Conservation (phyloP, 2,888 invertebrate genomes). For the Luperina nickerlii region DNA sequence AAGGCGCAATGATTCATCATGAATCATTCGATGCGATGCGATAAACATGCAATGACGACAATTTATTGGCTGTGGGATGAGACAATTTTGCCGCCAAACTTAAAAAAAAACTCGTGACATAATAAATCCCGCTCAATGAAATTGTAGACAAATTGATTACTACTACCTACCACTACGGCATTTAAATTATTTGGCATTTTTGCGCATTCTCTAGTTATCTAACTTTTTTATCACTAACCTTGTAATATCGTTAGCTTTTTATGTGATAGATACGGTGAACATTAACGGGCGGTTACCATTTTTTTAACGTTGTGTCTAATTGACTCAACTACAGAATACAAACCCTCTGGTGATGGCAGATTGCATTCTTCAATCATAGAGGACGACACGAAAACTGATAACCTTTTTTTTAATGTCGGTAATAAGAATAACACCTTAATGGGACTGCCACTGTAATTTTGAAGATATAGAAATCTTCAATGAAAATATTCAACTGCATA, state of each 20-base stretch:
- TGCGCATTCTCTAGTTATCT: background rate
- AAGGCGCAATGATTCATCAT: slow-evolving; percentile 25
- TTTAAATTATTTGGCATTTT: slow-evolving; percentile 2
- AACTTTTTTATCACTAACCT: background rate
- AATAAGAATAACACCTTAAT: background rate
- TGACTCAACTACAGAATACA: background rate
- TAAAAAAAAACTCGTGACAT: background rate
- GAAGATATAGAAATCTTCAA: no score
- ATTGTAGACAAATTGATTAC: background rate
- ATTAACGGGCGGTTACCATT: background rate
- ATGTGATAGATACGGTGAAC: background rate
- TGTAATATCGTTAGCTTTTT: background rate
- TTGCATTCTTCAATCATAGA: background rate
- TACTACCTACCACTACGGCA: background rate
- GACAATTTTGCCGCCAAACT: background rate
- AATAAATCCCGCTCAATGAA: background rate
- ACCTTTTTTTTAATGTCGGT: no score
- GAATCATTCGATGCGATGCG: slow-evolving; percentile 2
- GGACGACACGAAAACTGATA: background rate
- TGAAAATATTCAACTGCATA: background rate
- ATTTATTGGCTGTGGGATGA: background rate
- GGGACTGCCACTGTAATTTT: background rate
- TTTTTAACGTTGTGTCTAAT: background rate
- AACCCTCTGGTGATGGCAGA: background rate
- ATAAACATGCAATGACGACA: slow-evolving; percentile 8